Percentiles rank a stretch among this genome's conserved stretches.
phyloP scores from a whole-genome alignment of 2,797 vertebrate species.

The Peromyscus attwateri region DNA sequence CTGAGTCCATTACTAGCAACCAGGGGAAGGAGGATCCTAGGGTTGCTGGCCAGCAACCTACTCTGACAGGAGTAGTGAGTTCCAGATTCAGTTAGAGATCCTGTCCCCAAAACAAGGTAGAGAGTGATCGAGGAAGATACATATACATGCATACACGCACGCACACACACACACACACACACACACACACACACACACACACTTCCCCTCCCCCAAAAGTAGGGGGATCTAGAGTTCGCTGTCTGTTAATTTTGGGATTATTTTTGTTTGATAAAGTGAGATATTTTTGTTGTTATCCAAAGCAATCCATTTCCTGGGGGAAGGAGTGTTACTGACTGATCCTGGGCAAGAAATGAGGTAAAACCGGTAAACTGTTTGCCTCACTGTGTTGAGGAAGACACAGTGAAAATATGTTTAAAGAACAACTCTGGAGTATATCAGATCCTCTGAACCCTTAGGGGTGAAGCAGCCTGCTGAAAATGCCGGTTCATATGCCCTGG shows the following conservation, averaged over 20 bases:
- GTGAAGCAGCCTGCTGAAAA: slow-evolving; percentile 63
- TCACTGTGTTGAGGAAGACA: neutral
- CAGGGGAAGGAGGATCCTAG: neutral
- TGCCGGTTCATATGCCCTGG: slow-evolving; percentile 53
- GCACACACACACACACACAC: neutral
- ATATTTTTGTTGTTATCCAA: neutral
- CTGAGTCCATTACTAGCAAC: neutral
- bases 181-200: neutral
- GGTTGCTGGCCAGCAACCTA: neutral
- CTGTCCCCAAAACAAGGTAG: neutral
- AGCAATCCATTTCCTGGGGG: neutral
- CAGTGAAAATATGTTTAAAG: slow-evolving; percentile 38
- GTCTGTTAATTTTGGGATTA: neutral
- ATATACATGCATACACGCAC: no score
- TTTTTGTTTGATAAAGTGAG: slow-evolving; percentile 4
- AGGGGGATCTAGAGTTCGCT: slow-evolving; percentile 7
- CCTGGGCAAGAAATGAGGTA: slow-evolving; percentile 47
- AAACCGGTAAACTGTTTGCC: neutral
- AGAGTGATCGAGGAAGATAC: neutral
- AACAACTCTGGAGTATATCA: slow-evolving; percentile 69
- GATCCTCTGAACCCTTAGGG: slow-evolving; percentile 63
- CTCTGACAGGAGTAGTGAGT: neutral
- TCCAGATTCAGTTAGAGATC: neutral
- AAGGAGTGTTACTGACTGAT: neutral
- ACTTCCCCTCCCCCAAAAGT: neutral